A percentile compares a stretch with the other conserved stretches of the same genome.
Evolutionary conservation across 2,113 vertebrate species (phyloP).

Genomic region (Excalfactoria chinensis): DNA sequence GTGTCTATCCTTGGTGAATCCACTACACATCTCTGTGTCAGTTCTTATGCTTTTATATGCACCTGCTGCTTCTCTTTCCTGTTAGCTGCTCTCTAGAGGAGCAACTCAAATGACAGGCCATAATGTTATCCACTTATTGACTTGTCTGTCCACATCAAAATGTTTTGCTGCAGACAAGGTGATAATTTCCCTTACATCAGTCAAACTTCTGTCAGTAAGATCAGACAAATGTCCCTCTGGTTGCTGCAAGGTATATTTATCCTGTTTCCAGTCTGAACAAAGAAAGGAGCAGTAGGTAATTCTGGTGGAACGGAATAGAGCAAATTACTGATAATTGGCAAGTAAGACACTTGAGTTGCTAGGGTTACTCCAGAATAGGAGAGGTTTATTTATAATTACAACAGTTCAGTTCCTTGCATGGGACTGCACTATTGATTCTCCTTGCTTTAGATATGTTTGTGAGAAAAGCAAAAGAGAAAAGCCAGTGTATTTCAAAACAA

Average conservation of each 20-base stretch:
- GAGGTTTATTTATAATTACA: not conserved
- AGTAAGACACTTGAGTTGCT: not conserved
- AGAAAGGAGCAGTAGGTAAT: not conserved
- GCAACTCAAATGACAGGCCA: not conserved
- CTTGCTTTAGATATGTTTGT: not conserved
- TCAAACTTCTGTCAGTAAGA: constrained; percentile 1
- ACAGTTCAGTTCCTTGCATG: not conserved
- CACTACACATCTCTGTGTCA: not conserved
- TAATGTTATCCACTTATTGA: not conserved
- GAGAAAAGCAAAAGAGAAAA: not conserved
- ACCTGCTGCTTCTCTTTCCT: not conserved
- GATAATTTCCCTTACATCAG: constrained; percentile 25
- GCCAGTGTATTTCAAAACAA: not conserved
- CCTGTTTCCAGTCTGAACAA: not conserved
- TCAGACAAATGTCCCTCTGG: constrained; percentile 2
- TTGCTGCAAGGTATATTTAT: constrained; percentile 7
- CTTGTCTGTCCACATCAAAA: not conserved
- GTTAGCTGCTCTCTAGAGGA: constrained; percentile 38
- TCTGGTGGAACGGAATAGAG: not conserved
- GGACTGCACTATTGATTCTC: rapidly evolving
- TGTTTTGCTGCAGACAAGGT: constrained; percentile 22
- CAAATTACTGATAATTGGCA: constrained; percentile 12
- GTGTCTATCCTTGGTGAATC: not conserved
- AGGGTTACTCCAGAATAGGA: not conserved
- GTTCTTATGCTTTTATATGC: not conserved